Evolutionary conservation across 2,113 vertebrate species (phyloP).

Genomic region (Embiotoca jacksoni): DNA sequence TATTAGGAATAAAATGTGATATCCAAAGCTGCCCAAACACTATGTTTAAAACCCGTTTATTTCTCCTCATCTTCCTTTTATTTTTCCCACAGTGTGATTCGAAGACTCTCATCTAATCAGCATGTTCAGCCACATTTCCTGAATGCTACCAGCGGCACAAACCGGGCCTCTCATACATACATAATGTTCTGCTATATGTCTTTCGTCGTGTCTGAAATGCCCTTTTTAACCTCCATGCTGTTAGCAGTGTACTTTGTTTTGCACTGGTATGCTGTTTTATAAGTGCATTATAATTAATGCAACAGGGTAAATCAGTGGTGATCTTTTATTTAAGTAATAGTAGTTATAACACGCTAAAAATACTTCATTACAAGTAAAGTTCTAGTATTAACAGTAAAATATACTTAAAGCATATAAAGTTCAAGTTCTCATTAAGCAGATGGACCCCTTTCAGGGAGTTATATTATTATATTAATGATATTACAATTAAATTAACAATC

Average conservation of each 20-base stretch:
- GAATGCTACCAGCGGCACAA: constrained; percentile 11
- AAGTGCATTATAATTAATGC: constrained; percentile 24
- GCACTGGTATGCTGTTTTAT: constrained; percentile 42
- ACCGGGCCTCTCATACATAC: constrained; percentile 20
- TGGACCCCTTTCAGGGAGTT: too few species aligned
- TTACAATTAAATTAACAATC: too few species aligned
- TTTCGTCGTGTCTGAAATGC: constrained; percentile 16
- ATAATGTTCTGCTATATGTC: constrained; percentile 33
- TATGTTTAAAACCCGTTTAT: not conserved
- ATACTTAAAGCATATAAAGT: not conserved
- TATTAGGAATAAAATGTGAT: not conserved
- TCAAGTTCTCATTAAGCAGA: not conserved
- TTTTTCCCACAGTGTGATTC: not conserved
- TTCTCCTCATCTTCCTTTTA: constrained; percentile 11
- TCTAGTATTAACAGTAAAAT: not conserved
- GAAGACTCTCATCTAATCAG: not conserved
- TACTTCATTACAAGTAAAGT: not conserved
- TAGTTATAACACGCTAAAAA: not conserved
- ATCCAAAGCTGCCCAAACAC: not conserved
- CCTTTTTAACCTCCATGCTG: constrained; percentile 53
- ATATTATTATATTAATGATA: too few species aligned
- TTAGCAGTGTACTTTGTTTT: constrained; percentile 32
- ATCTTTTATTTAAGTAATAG: not conserved
- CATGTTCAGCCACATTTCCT: constrained; percentile 3
- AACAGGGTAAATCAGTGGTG: constrained; percentile 60